Conservation (phyloP, 2,888 invertebrate species). For the Drosophila imparisetae region DNA sequence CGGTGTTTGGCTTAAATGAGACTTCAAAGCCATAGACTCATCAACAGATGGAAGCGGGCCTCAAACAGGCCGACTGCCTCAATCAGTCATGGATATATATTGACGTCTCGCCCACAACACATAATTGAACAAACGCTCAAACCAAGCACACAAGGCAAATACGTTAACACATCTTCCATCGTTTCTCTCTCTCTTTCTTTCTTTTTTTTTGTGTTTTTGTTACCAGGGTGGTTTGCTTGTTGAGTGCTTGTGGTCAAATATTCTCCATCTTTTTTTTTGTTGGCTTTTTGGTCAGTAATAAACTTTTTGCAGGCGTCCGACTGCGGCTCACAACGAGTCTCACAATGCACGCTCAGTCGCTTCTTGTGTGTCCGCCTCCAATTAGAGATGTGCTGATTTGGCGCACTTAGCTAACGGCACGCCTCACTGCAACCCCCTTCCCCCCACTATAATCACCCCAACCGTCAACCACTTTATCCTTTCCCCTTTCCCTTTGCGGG, state of each 20-base stretch:
- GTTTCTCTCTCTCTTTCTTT: not conserved
- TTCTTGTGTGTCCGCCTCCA: constrained; percentile 59
- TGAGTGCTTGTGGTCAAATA: constrained; percentile 26
- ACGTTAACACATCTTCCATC: constrained; percentile 20
- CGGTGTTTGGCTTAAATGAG: constrained; percentile 26
- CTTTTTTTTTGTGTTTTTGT: not conserved
- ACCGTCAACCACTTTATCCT: not conserved
- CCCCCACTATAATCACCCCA: not conserved
- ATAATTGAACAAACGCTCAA: constrained; percentile 56
- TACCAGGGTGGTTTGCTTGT: not conserved
- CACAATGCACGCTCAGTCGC: constrained; percentile 24
- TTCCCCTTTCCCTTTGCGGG: not conserved
- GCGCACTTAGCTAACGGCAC: constrained; percentile 72
- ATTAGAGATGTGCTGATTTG: constrained; percentile 77
- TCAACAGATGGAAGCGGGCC: constrained; percentile 24
- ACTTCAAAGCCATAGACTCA: constrained; percentile 50
- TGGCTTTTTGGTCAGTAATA: constrained; percentile 40
- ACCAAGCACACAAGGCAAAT: constrained; percentile 20
- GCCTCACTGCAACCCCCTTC: constrained; percentile 46
- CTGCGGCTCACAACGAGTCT: constrained; percentile 10
- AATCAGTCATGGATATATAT: constrained; percentile 32
- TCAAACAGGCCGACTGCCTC: constrained; percentile 14
- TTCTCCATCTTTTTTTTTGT: not conserved
- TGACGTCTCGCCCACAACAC: constrained; percentile 36
- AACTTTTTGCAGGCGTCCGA: constrained; percentile 43